Conservation (phyloP, 2,797 vertebrate species). For the Melanotaenia nigrans region DNA sequence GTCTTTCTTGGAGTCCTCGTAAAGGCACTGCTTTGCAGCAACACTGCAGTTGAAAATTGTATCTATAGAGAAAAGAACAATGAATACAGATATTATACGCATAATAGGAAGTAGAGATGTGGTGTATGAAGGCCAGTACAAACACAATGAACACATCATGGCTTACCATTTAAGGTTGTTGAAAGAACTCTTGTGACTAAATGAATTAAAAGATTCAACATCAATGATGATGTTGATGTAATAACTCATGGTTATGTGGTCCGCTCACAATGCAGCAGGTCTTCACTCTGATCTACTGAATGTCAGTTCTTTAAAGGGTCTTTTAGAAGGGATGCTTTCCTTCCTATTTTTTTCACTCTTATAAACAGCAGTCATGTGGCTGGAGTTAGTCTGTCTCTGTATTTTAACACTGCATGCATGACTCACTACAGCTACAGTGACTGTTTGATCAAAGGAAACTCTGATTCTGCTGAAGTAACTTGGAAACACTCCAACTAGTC, state of each 20-base stretch:
- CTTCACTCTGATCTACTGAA: slow-evolving; percentile 7
- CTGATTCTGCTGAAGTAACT: slow-evolving; percentile 6
- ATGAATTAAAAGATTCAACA: slow-evolving; percentile 20
- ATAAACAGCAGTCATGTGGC: slow-evolving; percentile 6
- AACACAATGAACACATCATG: slow-evolving; percentile 10
- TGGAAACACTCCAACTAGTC: slow-evolving; percentile 12
- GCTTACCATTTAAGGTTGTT: slow-evolving; percentile 1
- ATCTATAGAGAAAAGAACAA: slow-evolving; percentile 4
- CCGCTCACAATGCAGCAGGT: not conserved
- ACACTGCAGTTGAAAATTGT: slow-evolving; percentile 4
- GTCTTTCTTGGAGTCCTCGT: not conserved
- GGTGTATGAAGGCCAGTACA: slow-evolving; percentile 4
- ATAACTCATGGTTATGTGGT: slow-evolving; percentile 1
- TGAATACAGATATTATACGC: not conserved
- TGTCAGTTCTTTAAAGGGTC: slow-evolving; percentile 1
- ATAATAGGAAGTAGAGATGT: not conserved
- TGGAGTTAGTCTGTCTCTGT: slow-evolving; percentile 11
- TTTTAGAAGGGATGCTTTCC: not conserved
- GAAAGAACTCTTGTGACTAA: slow-evolving; percentile 1
- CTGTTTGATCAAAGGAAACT: slow-evolving; percentile 10
- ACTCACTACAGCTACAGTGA: slow-evolving; percentile 6
- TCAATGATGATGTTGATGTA: not conserved
- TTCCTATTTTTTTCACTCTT: slow-evolving; percentile 16
- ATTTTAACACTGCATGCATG: slow-evolving; percentile 16
- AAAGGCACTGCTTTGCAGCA: not conserved